Base-by-base conservation (phyloP, 1,140 invertebrate genomes). In the Drosophila pachea region DNA sequence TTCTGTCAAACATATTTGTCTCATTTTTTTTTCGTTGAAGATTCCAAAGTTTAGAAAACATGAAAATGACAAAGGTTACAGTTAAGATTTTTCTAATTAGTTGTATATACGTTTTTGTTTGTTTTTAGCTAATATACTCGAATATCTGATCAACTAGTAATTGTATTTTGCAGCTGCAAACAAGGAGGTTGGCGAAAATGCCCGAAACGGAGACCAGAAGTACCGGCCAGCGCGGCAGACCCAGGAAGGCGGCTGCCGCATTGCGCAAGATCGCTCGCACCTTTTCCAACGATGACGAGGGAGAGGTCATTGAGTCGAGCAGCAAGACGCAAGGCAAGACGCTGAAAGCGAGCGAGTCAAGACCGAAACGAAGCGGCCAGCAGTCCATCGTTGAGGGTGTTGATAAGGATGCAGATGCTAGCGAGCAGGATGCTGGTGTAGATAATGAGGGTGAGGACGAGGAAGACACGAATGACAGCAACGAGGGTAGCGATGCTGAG, bases 401-500 rank as follows among this genome's bases (percentile, higher is more conserved):
- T 1, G 43, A 38, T 4, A 52, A 40, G 7, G 78, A 73, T 0
- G 29, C 43, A 4, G 73, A 65, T 7, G 22, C 4, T 29, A 6
- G 47, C 12, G 0, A 63, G 22, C 22, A 22, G 22, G 22, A 3
- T 22, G 22, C 22, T 22, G 22, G 22, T 3, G 3, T 22, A 22
- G 22, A 83, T 4, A 29, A 38, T 2, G 63, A 68, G 12, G 76
- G 64, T 0, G 73, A 69, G 14, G 74, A 70, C 6, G 60, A 62
- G 0, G 68, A 40, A 0, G 73, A 81, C 1, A 45, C 55, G 0
- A 78, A 83, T 7, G 75, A 76, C 32, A 86, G 81, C 43, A 86
- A 84, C 31, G 81, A 63, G 7, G 48, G 62, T 6, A 79, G 73
- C 40, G 81, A 74, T 0, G 47, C 55, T 4, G 79, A 83, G 61